These are phyloP conservation scores for Ferdinandea cuprea DNA, from an alignment of 2,888 invertebrate species.

Conservation along the genomic window DNA sequence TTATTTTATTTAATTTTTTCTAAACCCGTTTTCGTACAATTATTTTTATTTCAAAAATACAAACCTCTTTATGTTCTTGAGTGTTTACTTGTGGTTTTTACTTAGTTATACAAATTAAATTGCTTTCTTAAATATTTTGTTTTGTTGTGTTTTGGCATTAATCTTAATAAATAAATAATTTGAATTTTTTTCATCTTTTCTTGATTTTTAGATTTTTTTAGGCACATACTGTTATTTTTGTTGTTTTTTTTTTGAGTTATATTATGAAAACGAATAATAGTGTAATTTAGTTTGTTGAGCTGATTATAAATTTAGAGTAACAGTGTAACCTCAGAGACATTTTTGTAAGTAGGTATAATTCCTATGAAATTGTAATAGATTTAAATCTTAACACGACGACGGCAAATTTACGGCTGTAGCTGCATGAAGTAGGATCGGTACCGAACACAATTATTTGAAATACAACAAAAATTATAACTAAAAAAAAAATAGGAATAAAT, in stretches of 20 bases:
- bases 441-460: too few relatives aligned
- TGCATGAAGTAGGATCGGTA: not conserved
- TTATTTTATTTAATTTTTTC: constrained; percentile 21
- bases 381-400: constrained; percentile 25
- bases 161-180: constrained; percentile 43
- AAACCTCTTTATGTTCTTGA: constrained; percentile 65
- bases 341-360: constrained; percentile 11
- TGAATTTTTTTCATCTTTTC: constrained; percentile 14
- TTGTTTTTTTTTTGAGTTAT: constrained; percentile 20
- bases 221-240: constrained; percentile 64
- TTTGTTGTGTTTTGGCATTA: constrained; percentile 22
- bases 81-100: constrained; percentile 34
- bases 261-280: constrained; percentile 13
- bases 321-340: constrained; percentile 22
- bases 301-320: constrained; percentile 30
- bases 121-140: constrained; percentile 8
- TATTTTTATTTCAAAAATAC: constrained; percentile 61
- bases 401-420: not conserved
- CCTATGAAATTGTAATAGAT: constrained; percentile 6
- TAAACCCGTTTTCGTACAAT: constrained; percentile 6
- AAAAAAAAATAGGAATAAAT: not conserved
- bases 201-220: constrained; percentile 47
- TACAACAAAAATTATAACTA: too few relatives aligned
- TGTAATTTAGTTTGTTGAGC: constrained; percentile 28
- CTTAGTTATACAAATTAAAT: constrained; percentile 9